A percentile compares a stretch with the other conserved stretches of the same genome.
Conservation (phyloP, 2,797 vertebrate species). For the Trichosurus vulpecula region DNA sequence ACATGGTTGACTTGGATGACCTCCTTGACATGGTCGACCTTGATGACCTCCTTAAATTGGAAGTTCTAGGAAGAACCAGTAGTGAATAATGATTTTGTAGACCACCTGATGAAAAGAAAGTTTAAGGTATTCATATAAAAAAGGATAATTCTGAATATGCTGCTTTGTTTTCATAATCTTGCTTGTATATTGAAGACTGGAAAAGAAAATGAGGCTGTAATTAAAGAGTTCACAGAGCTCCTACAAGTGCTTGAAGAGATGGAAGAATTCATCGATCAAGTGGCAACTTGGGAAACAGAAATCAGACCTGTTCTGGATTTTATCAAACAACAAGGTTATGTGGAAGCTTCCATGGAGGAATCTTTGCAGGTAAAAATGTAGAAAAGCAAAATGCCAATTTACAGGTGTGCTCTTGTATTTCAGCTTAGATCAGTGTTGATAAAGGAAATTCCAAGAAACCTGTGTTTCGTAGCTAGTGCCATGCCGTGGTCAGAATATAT, state of each 20-base stretch:
- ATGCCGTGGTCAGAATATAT: not conserved
- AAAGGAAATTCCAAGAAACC: slow-evolving; percentile 18
- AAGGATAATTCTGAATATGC: not conserved
- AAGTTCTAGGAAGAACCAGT: not conserved
- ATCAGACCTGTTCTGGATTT: slow-evolving; percentile 26
- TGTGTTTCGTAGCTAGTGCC: not conserved
- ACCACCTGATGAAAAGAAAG: not conserved
- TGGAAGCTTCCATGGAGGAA: slow-evolving; percentile 46
- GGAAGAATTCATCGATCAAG: slow-evolving; percentile 68
- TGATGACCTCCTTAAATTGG: not conserved
- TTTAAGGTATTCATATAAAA: not conserved
- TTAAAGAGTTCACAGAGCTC: slow-evolving; percentile 39
- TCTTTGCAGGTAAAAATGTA: slow-evolving; percentile 79
- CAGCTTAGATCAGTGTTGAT: not conserved
- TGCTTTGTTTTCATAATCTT: slow-evolving; percentile 35
- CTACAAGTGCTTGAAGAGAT: slow-evolving; percentile 64
- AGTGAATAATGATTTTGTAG: slow-evolving; percentile 1
- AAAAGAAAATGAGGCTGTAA: slow-evolving; percentile 57
- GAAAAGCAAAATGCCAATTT: slow-evolving; percentile 11
- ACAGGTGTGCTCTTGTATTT: not conserved
- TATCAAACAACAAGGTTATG: slow-evolving; percentile 5
- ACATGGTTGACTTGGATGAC: not conserved
- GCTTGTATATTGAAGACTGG: slow-evolving; percentile 71
- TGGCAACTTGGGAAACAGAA: slow-evolving; percentile 80
- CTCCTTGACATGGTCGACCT: not conserved